Evolutionary conservation across 2,888 invertebrate genomes (phyloP).

Genomic region (Amphipoea oculea): DNA sequence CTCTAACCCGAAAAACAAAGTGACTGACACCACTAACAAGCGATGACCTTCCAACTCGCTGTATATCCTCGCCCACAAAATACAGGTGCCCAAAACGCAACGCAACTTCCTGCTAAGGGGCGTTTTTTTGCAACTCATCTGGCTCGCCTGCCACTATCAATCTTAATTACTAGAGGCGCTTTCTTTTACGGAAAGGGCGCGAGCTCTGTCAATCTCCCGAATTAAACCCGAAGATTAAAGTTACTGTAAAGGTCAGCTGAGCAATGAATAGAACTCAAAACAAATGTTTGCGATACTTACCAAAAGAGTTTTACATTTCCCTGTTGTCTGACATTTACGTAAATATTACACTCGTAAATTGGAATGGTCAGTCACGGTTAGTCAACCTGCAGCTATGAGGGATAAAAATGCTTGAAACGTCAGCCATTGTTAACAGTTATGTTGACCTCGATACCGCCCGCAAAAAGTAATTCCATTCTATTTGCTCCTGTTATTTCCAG

Average conservation of each 20-base stretch:
- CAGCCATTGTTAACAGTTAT: conserved; percentile 60
- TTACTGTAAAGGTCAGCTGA: conserved; percentile 16
- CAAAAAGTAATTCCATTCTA: conserved; percentile 59
- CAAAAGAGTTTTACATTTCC: conserved; percentile 34
- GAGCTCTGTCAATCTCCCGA: conserved; percentile 61
- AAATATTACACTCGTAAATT: conserved; percentile 54
- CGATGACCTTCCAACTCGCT: conserved; percentile 1
- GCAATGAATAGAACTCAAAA: conserved; percentile 32
- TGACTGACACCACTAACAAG: conserved; percentile 7
- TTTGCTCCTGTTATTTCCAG: conserved; percentile 49
- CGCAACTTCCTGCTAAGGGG: conserved; percentile 53
- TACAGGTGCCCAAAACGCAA: conserved; percentile 39
- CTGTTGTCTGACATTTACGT: conserved; percentile 56
- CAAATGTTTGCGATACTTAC: conserved; percentile 29
- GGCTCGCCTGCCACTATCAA: conserved; percentile 70
- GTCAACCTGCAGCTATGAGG: conserved; percentile 56
- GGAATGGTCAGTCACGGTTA: conserved; percentile 60
- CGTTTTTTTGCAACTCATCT: conserved; percentile 70
- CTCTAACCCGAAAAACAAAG: background rate
- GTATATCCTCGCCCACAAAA: conserved; percentile 6
- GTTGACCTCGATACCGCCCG: conserved; percentile 42
- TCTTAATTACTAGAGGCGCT: conserved; percentile 69
- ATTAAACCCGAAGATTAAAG: conserved; percentile 46
- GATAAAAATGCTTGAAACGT: conserved; percentile 54
- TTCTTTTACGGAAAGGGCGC: conserved; percentile 53